Evolutionary conservation across 2,797 vertebrate genomes (phyloP).

Genomic region (Poeciliopsis presidionis): DNA sequence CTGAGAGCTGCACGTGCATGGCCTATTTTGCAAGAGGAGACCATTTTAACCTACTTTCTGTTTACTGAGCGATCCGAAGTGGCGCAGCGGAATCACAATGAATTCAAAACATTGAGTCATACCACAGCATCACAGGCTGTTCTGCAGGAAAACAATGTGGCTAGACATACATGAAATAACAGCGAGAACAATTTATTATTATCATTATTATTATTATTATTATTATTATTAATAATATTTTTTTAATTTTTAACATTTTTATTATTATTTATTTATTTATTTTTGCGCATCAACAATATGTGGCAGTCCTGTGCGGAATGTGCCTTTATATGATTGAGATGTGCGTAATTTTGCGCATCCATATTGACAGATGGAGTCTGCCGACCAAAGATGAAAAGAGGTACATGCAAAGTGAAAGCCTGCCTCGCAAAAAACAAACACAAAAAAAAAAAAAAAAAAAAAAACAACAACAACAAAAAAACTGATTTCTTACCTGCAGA

Average conservation of each 20-base stretch:
- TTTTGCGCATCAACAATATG: not conserved
- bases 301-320: not conserved
- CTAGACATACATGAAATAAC: not conserved
- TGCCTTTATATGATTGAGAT: not conserved
- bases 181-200: not conserved
- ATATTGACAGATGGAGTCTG: constrained; percentile 6
- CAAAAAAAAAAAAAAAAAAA: constrained; percentile 5
- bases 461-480: too few relatives aligned
- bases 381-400: not conserved
- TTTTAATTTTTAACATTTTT: too few relatives aligned
- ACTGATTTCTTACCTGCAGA: constrained; percentile 58
- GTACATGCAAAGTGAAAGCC: not conserved
- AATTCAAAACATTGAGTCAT: not conserved
- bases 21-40: not conserved
- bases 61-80: not conserved
- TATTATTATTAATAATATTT: too few relatives aligned
- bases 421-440: not conserved
- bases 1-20: constrained; percentile 9
- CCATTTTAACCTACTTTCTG: constrained; percentile 8
- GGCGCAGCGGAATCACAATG: not conserved
- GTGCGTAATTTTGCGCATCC: constrained; percentile 7
- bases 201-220: too few relatives aligned
- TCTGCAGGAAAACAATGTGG: not conserved
- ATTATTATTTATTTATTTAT: not conserved
- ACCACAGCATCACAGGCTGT: not conserved